phyloP scores from a whole-genome alignment of 1,140 invertebrate genomes.

The Polyergus mexicanus region DNA sequence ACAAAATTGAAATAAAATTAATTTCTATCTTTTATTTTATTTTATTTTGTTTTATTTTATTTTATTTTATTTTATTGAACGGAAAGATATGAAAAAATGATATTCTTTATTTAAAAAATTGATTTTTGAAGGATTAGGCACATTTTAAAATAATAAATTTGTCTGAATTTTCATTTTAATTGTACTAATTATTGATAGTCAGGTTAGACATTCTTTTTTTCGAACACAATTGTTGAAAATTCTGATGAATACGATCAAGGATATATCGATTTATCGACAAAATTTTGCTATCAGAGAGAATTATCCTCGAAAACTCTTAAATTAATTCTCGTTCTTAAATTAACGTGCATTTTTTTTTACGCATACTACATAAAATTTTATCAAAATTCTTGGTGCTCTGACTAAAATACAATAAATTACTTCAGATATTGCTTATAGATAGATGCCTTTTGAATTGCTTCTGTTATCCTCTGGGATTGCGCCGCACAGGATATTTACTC shows the following conservation, averaged over 20 bases:
- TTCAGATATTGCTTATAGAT: slow-evolving; percentile 31
- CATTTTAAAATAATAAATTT: background rate
- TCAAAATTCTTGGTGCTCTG: background rate
- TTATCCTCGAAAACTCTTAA: background rate
- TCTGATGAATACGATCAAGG: background rate
- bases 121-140: background rate
- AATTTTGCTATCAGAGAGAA: background rate
- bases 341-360: slow-evolving; percentile 18
- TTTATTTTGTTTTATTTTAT: too few species aligned
- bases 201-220: too few species aligned
- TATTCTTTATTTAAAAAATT: too few species aligned
- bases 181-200: too few species aligned
- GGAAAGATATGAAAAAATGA: too few species aligned
- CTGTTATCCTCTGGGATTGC: slow-evolving; percentile 34
- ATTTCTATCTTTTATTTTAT: too few species aligned
- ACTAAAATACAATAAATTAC: slow-evolving; percentile 6
- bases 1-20: background rate
- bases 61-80: too few species aligned
- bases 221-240: too few species aligned
- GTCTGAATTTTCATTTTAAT: background rate
- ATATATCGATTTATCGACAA: background rate
- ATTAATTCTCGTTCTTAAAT: slow-evolving; percentile 5
- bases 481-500: slow-evolving; percentile 1
- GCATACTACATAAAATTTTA: background rate
- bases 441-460: slow-evolving; percentile 4